Conservation (phyloP, 2,113 vertebrate genomes). For the Choloepus hoffmanni region DNA sequence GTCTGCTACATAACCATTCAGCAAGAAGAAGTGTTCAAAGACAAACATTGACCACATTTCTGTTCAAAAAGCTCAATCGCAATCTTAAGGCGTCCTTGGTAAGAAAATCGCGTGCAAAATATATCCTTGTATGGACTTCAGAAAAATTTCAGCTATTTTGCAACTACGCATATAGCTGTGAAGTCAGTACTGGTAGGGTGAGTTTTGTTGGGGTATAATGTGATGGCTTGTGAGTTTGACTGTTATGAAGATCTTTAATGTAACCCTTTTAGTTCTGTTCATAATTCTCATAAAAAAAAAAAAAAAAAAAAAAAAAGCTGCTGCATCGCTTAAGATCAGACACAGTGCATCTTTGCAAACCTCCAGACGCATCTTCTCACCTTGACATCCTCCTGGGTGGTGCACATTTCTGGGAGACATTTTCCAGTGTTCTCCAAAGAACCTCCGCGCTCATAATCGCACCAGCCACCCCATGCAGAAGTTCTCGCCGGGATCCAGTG, state of each 20-base stretch:
- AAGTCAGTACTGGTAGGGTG: constrained; percentile 96
- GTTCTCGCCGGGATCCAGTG: constrained; percentile 90
- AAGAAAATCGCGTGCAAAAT: too few relatives aligned
- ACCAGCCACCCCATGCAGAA: constrained; percentile 91
- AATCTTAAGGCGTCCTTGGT: too few relatives aligned
- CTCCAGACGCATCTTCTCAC: constrained; percentile 90
- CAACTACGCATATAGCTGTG: constrained; percentile 98
- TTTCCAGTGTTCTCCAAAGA: constrained; percentile 89
- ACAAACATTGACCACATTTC: too few relatives aligned
- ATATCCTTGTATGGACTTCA: too few relatives aligned
- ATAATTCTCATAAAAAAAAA: constrained; percentile 95
- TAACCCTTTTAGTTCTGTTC: constrained; percentile 99
- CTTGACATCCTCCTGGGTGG: constrained; percentile 91
- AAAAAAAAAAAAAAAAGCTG: constrained; percentile 86
- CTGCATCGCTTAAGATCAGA: constrained; percentile 96
- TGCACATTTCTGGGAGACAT: constrained; percentile 90
- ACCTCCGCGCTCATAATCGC: constrained; percentile 92
- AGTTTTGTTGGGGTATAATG: constrained; percentile 98
- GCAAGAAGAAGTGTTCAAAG: too few relatives aligned
- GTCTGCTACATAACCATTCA: too few relatives aligned
- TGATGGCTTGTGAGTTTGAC: constrained; percentile 98
- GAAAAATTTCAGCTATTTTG: constrained; percentile 92
- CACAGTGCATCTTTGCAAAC: constrained; percentile 90
- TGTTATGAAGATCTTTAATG: constrained; percentile 97
- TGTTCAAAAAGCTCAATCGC: too few relatives aligned